A percentile compares a stretch with the other conserved stretches of the same genome.
Conservation (phyloP, 2,113 vertebrate species). For the Chloroceryle aenea region DNA sequence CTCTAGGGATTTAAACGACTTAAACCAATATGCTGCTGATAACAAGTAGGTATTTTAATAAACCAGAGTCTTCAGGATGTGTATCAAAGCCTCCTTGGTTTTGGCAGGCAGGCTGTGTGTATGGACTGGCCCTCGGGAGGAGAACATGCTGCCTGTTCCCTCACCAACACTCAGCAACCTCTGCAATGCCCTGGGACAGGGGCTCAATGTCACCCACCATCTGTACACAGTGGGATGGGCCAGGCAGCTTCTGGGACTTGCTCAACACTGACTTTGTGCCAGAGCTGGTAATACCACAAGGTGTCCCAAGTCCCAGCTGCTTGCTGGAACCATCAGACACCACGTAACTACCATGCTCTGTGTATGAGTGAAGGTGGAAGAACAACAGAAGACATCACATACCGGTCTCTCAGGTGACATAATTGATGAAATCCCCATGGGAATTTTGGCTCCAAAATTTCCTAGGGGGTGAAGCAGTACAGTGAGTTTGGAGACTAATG, state of each 20-base stretch:
- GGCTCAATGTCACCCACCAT: accelerated
- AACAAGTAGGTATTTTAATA: background rate
- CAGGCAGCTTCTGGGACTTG: background rate
- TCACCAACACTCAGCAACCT: background rate
- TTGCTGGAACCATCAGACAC: background rate
- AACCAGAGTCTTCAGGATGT: background rate
- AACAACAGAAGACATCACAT: background rate
- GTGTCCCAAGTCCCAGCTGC: background rate
- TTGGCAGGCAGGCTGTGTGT: background rate
- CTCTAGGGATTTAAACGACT: background rate
- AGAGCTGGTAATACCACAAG: background rate
- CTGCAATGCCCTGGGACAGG: background rate
- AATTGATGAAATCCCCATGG: conserved; percentile 68
- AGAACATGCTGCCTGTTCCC: background rate
- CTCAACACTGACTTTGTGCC: background rate
- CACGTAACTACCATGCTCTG: accelerated
- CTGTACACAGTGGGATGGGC: accelerated
- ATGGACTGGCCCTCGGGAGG: background rate
- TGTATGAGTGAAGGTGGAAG: background rate
- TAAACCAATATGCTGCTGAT: background rate
- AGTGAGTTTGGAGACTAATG: background rate
- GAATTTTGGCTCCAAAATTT: conserved; percentile 57
- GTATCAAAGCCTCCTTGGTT: background rate
- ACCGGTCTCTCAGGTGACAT: conserved; percentile 65
- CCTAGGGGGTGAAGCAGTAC: conserved; percentile 32